A percentile compares a stretch with the other conserved stretches of the same genome.
Evolutionary conservation across 2,888 invertebrate species (phyloP).

Genomic region (Bugulina stolonifera): DNA sequence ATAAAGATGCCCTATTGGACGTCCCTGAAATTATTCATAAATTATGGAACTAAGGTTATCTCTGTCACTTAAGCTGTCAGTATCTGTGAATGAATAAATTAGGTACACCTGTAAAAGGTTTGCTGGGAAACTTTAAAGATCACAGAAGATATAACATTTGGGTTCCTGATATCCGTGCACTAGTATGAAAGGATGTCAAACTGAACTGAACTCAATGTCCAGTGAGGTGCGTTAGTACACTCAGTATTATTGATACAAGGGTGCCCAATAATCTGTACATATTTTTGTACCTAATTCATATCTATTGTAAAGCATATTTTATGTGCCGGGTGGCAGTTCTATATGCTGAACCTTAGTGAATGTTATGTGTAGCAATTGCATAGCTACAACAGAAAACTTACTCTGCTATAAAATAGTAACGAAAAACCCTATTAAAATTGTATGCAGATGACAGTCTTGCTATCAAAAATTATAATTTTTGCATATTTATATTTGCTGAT

Average conservation of each 20-base stretch:
- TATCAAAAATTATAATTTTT: no score
- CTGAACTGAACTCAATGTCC: not conserved
- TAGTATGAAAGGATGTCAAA: slow-evolving; percentile 8
- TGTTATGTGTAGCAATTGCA: no score
- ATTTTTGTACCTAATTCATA: slow-evolving; percentile 25
- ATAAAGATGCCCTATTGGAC: no score
- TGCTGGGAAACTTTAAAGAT: slow-evolving; percentile 12
- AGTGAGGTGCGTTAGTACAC: not conserved
- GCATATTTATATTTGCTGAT: no score
- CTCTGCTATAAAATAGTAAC: no score
- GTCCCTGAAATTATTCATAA: not conserved
- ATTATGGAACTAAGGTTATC: not conserved
- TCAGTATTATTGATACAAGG: not conserved
- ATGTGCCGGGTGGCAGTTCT: no score
- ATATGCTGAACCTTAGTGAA: no score
- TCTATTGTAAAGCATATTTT: no score
- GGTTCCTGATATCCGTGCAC: not conserved
- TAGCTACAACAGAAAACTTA: no score
- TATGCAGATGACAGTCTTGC: no score
- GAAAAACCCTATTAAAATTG: no score
- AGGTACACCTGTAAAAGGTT: slow-evolving; percentile 4
- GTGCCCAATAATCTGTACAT: not conserved
- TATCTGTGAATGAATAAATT: not conserved
- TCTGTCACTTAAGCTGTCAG: slow-evolving; percentile 4
- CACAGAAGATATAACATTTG: no score